Evolutionary conservation across 2,888 invertebrate species (phyloP).

Genomic region (Apodemia duryi): DNA sequence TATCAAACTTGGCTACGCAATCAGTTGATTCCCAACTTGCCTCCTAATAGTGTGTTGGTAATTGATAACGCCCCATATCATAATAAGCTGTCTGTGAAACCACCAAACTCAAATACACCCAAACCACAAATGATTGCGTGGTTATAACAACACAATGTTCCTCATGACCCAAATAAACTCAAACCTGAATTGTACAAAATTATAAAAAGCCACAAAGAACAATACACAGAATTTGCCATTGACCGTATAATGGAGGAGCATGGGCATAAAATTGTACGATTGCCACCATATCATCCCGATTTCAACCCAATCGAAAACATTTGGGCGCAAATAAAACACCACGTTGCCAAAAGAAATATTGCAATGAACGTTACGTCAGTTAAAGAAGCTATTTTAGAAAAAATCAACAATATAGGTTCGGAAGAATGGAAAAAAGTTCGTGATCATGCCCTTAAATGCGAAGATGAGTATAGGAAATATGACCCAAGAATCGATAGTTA

Average conservation of each 20-base stretch:
- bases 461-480: no score
- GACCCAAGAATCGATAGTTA: no score
- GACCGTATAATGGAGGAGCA: conserved; percentile 20
- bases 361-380: conserved; percentile 1
- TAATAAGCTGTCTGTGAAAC: conserved; percentile 11
- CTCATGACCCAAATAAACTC: not conserved
- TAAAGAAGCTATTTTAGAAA: not conserved
- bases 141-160: conserved; percentile 18
- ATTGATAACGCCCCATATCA: no score
- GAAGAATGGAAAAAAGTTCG: conserved; percentile 1
- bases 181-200: no score
- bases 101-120: conserved; percentile 19
- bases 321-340: conserved; percentile 13
- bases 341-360: not conserved
- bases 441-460: not conserved
- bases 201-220: conserved; percentile 21
- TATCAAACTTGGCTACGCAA: conserved; percentile 23
- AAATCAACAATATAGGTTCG: not conserved
- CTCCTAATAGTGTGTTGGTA: no score
- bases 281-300: not conserved
- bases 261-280: conserved; percentile 18
- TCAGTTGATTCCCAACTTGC: conserved; percentile 4
- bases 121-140: conserved; percentile 20
- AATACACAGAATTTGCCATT: conserved; percentile 18
- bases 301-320: conserved; percentile 18